A percentile compares a stretch with the other conserved stretches of the same genome.
Conservation (phyloP, 2,888 invertebrate species). For the Thera obeliscata region DNA sequence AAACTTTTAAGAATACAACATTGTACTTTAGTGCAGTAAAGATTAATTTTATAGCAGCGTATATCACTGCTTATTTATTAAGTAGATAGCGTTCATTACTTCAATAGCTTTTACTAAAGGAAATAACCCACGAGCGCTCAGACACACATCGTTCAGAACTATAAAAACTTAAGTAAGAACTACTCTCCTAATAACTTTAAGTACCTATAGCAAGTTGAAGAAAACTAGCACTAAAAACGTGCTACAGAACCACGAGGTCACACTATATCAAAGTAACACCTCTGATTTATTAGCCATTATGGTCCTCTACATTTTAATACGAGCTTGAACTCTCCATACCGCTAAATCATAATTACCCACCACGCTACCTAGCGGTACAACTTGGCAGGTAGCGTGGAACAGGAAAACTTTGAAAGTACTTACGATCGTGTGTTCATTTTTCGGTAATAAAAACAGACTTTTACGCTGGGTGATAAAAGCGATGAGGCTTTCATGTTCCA, state of each 20-base stretch:
- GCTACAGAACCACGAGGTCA: slow-evolving; percentile 48
- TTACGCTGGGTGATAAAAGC: slow-evolving; percentile 38
- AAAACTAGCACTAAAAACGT: slow-evolving; percentile 48
- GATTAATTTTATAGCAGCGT: slow-evolving; percentile 20
- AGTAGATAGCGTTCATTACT: slow-evolving; percentile 27
- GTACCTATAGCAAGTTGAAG: slow-evolving; percentile 12
- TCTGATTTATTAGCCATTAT: slow-evolving; percentile 67
- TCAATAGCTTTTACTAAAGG: slow-evolving; percentile 20
- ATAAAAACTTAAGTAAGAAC: slow-evolving; percentile 17
- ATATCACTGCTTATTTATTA: slow-evolving; percentile 23
- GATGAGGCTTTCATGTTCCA: slow-evolving; percentile 36
- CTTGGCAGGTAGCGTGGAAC: slow-evolving; percentile 31
- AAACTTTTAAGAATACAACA: slow-evolving; percentile 13
- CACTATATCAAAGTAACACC: slow-evolving; percentile 61
- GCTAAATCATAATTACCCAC: slow-evolving; percentile 64
- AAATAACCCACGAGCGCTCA: slow-evolving; percentile 21
- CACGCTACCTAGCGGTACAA: slow-evolving; percentile 9
- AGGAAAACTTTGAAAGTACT: slow-evolving; percentile 46
- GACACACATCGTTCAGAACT: slow-evolving; percentile 20
- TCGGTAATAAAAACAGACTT: slow-evolving; percentile 42
- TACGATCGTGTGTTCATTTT: slow-evolving; percentile 42
- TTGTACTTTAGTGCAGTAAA: slow-evolving; percentile 7
- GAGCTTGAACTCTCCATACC: slow-evolving; percentile 54
- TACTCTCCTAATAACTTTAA: slow-evolving; percentile 14
- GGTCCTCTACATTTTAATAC: slow-evolving; percentile 63